phyloP scores from a whole-genome alignment of 2,797 vertebrate species.

The Aselliscus stoliczkanus region DNA sequence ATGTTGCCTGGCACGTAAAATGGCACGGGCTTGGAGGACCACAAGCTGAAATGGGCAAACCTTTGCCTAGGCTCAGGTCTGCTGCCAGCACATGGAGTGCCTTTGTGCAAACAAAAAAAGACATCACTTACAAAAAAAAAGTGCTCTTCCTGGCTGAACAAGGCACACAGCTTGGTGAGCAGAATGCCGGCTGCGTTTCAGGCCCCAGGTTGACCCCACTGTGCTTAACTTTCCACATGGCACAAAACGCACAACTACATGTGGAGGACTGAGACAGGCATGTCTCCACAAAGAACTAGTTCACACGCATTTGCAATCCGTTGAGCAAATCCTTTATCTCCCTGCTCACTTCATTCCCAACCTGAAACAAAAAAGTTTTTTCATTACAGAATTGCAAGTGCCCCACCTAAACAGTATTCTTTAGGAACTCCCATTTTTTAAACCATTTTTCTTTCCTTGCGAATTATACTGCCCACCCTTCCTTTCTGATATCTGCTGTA shows the following conservation, averaged over 20 bases:
- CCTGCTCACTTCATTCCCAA: neutral
- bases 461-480: conserved; percentile 45
- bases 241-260: accelerated
- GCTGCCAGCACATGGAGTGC: neutral
- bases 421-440: neutral
- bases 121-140: neutral
- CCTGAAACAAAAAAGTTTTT: neutral
- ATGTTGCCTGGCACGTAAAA: neutral
- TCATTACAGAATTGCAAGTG: neutral
- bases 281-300: neutral
- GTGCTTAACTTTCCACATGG: neutral
- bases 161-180: neutral
- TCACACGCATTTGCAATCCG: neutral
- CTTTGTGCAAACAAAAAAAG: neutral
- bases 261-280: neutral
- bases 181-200: neutral
- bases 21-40: neutral
- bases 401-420: conserved; percentile 8
- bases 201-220: neutral
- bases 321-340: neutral
- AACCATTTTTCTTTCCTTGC: conserved; percentile 7
- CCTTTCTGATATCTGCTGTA: conserved; percentile 61
- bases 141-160: neutral
- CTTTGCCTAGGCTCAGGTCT: neutral
- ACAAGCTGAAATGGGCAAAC: neutral